phyloP scores from a whole-genome alignment of 2,113 vertebrate species.

The Shinisaurus crocodilurus region DNA sequence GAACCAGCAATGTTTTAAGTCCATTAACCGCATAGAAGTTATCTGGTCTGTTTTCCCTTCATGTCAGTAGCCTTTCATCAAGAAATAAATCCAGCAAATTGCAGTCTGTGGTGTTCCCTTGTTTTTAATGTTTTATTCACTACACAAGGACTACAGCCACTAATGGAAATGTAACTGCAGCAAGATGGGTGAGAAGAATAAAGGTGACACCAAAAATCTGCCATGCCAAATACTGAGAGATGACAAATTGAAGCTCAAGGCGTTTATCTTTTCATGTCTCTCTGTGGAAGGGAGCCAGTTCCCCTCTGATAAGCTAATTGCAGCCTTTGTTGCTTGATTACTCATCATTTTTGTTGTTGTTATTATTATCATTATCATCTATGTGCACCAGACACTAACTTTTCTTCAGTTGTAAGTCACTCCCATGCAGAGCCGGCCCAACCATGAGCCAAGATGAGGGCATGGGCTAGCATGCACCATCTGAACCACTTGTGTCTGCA shows the following conservation, averaged over 20 bases:
- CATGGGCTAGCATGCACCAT: not conserved
- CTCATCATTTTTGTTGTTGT: not conserved
- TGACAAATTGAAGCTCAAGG: slow-evolving; percentile 53
- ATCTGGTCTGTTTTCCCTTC: not conserved
- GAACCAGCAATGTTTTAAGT: not conserved
- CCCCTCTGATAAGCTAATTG: slow-evolving; percentile 39
- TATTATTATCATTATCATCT: not conserved
- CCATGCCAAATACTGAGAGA: slow-evolving; percentile 34
- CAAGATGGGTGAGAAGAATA: slow-evolving; percentile 16
- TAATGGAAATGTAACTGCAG: slow-evolving; percentile 17
- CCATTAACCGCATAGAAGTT: not conserved
- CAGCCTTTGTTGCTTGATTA: not conserved
- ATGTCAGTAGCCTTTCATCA: not conserved
- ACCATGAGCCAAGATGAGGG: not conserved
- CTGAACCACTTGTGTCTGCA: not conserved
- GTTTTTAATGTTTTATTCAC: not conserved
- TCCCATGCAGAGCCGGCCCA: not conserved
- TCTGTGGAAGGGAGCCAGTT: slow-evolving; percentile 35
- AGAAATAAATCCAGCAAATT: not conserved
- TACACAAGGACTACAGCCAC: not conserved
- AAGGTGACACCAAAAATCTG: slow-evolving; percentile 47
- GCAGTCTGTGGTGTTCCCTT: not conserved
- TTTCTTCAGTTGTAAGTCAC: not conserved
- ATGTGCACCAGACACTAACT: not conserved
- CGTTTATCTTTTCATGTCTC: slow-evolving; percentile 15